phyloP scores from a whole-genome alignment of 2,113 vertebrate species.

The Callipepla squamata region DNA sequence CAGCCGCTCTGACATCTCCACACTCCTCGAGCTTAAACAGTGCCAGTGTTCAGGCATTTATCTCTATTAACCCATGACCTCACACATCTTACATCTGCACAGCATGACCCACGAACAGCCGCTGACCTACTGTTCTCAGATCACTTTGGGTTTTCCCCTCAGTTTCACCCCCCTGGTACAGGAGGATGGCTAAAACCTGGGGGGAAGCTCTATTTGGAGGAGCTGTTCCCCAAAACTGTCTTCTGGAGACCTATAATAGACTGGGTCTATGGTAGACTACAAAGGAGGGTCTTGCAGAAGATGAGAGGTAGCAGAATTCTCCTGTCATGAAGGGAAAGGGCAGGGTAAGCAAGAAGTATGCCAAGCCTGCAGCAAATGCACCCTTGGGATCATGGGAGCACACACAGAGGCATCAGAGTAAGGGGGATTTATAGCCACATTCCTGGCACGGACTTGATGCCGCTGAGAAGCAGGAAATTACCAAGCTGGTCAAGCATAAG shows the following conservation, averaged over 20 bases:
- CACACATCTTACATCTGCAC: conserved; percentile 14
- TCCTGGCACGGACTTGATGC: background rate
- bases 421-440: background rate
- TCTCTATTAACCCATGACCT: conserved; percentile 69
- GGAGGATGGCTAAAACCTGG: background rate
- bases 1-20: background rate
- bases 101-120: background rate
- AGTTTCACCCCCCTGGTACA: background rate
- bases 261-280: background rate
- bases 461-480: background rate
- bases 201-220: background rate
- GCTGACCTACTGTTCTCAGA: background rate
- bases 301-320: background rate
- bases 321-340: background rate
- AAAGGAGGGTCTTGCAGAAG: background rate
- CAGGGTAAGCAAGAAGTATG: background rate
- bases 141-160: background rate
- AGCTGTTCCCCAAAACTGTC: background rate
- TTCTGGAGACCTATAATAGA: background rate
- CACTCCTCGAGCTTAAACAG: background rate
- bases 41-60: conserved; percentile 11
- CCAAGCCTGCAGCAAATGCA: background rate
- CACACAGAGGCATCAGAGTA: background rate
- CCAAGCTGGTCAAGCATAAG: background rate
- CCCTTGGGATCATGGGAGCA: background rate